A percentile compares a stretch with the other conserved stretches of the same genome.
Evolutionary conservation across 2,888 invertebrate genomes (phyloP).

Genomic region (Chouioia cunea): DNA sequence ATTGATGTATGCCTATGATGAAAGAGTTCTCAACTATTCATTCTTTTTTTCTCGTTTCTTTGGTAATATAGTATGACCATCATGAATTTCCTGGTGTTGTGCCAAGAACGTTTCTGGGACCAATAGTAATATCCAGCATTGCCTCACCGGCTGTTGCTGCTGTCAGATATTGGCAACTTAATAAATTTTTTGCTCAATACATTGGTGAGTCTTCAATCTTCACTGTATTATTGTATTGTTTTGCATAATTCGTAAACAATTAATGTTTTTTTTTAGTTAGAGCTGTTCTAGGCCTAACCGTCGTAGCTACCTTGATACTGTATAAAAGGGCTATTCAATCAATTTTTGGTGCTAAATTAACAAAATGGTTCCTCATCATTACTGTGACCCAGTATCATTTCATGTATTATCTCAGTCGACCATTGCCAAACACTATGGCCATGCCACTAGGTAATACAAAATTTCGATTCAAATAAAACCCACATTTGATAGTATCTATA

Average conservation of each 20-base stretch:
- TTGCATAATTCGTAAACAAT: constrained; percentile 50
- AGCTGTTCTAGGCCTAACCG: constrained; percentile 80
- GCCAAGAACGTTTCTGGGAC: constrained; percentile 95
- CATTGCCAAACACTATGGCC: constrained; percentile 95
- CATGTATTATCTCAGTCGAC: constrained; percentile 94
- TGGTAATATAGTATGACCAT: constrained; percentile 88
- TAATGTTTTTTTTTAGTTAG: constrained; percentile 78
- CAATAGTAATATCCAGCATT: constrained; percentile 83
- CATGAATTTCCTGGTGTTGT: constrained; percentile 97
- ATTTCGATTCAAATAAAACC: constrained; percentile 8
- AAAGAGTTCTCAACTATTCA: background rate
- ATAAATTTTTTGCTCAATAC: constrained; percentile 91
- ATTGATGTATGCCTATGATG: too few relatives aligned
- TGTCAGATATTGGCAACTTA: constrained; percentile 77
- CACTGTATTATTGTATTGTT: background rate
- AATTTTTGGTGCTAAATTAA: constrained; percentile 82
- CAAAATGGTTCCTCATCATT: constrained; percentile 85
- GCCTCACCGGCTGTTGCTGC: constrained; percentile 82
- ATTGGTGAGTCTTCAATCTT: constrained; percentile 75
- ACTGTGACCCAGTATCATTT: constrained; percentile 97
- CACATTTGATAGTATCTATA: background rate
- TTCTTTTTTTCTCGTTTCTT: constrained; percentile 18
- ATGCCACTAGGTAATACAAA: constrained; percentile 83
- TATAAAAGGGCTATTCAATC: constrained; percentile 81
- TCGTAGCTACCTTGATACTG: constrained; percentile 81